A percentile compares a stretch with the other conserved stretches of the same genome.
These are phyloP conservation scores for Stramonita haemastoma DNA, from an alignment of 2,888 invertebrate species.

Conservation along the genomic window DNA sequence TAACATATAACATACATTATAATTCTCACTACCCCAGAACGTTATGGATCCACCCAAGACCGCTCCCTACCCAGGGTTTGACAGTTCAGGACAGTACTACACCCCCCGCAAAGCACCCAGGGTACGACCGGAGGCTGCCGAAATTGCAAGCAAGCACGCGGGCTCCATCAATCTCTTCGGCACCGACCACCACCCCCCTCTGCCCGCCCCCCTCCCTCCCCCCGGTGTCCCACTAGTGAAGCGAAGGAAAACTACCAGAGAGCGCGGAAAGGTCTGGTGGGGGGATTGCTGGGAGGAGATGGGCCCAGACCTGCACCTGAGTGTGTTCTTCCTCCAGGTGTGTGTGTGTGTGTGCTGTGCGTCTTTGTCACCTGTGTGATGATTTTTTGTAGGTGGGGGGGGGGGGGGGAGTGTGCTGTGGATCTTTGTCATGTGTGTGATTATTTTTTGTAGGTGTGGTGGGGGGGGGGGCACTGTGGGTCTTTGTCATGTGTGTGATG, in stretches of 20 bases:
- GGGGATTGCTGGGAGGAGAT: constrained; percentile 60
- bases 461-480: not conserved
- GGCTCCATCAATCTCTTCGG: constrained; percentile 65
- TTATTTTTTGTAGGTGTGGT: not conserved
- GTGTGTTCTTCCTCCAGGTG: constrained; percentile 54
- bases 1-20: too few species aligned
- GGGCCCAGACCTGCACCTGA: constrained; percentile 61
- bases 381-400: too few species aligned
- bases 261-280: constrained; percentile 64
- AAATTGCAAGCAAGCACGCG: constrained; percentile 62
- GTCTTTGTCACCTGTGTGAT: too few species aligned
- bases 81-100: constrained; percentile 53
- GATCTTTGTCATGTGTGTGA: too few species aligned
- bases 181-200: constrained; percentile 51
- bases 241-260: constrained; percentile 62
- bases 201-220: constrained; percentile 56
- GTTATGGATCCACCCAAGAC: constrained; percentile 43
- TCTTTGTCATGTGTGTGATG: too few species aligned
- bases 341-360: not conserved
- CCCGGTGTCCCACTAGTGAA: constrained; percentile 59
- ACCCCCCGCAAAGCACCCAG: constrained; percentile 61
- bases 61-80: constrained; percentile 67
- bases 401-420: not conserved
- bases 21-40: not conserved
- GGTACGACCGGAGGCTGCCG: constrained; percentile 70